Conservation (phyloP, 2,797 vertebrate genomes). For the Anguilla marmorata region DNA sequence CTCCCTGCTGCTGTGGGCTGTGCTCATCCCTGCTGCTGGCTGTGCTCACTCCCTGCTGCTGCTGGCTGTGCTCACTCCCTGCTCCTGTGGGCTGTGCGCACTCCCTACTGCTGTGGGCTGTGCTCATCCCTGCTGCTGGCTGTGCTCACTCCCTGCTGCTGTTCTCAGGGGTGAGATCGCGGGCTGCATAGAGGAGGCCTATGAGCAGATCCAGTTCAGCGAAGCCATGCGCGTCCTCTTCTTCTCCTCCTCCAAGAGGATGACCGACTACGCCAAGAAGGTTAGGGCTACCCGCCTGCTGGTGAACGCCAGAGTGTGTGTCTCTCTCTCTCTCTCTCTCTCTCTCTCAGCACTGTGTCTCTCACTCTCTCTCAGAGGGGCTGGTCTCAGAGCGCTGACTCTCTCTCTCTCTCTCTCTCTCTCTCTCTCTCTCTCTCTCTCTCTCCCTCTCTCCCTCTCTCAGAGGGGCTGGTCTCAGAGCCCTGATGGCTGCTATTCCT, state of each 20-base stretch:
- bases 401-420: background rate
- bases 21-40: too few species aligned
- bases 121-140: too few species aligned
- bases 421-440: background rate
- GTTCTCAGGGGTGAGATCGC: slow-evolving; percentile 86
- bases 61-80: background rate
- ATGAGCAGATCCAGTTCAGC: slow-evolving; percentile 88
- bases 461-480: slow-evolving; percentile 89
- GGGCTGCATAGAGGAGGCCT: slow-evolving; percentile 92
- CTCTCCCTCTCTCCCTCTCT: slow-evolving; percentile 32
- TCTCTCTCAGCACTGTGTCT: background rate
- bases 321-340: background rate
- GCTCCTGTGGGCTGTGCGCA: too few species aligned
- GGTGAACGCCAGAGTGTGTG: background rate
- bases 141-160: slow-evolving; percentile 2
- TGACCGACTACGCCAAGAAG: slow-evolving; percentile 95
- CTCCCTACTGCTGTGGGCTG: too few species aligned
- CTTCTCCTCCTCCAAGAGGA: slow-evolving; percentile 88
- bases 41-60: background rate
- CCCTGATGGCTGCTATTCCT: slow-evolving; percentile 84
- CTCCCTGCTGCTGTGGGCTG: too few species aligned
- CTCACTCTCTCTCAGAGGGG: too few species aligned
- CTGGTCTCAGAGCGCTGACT: background rate
- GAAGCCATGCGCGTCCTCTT: slow-evolving; percentile 90
- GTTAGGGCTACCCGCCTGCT: slow-evolving; percentile 59